Conservation (phyloP, 2,888 invertebrate genomes). For the Lepetodrilus schrolli region DNA sequence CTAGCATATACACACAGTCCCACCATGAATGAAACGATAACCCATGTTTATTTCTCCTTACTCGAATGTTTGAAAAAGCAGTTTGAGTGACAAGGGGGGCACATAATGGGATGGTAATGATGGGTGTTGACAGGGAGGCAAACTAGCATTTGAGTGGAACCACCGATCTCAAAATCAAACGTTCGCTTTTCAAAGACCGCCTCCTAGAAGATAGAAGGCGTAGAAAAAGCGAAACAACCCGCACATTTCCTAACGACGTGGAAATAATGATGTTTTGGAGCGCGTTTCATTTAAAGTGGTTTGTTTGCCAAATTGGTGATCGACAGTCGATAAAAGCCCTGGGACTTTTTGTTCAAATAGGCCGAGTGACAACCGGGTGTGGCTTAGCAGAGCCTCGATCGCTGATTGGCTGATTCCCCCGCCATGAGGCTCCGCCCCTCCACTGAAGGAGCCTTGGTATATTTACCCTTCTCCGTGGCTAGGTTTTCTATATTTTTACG, state of each 20-base stretch:
- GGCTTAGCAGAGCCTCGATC: background rate
- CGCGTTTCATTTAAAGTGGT: conserved; percentile 27
- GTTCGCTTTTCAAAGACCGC: background rate
- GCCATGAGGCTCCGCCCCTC: conserved; percentile 29
- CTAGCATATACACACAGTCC: background rate
- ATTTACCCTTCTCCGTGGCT: conserved; percentile 42
- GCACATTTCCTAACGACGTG: background rate
- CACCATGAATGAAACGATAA: background rate
- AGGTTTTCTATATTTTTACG: conserved; percentile 44
- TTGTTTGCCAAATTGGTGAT: conserved; percentile 31
- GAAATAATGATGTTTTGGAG: conserved; percentile 29
- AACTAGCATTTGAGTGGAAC: background rate
- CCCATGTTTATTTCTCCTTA: conserved; percentile 10
- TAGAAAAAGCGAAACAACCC: background rate
- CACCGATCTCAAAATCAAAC: background rate
- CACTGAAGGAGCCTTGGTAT: conserved; percentile 35
- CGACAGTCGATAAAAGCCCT: conserved; percentile 31
- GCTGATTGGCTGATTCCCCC: conserved; percentile 17
- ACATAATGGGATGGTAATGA: background rate
- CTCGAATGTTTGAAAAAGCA: background rate
- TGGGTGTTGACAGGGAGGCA: background rate
- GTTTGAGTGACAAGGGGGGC: background rate
- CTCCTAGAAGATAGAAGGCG: background rate
- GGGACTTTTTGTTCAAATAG: conserved; percentile 23
- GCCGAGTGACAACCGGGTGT: conserved; percentile 31